Percentiles rank a stretch among this genome's conserved stretches.
phyloP scores from a whole-genome alignment of 2,113 vertebrate genomes.

The Scatophagus argus region DNA sequence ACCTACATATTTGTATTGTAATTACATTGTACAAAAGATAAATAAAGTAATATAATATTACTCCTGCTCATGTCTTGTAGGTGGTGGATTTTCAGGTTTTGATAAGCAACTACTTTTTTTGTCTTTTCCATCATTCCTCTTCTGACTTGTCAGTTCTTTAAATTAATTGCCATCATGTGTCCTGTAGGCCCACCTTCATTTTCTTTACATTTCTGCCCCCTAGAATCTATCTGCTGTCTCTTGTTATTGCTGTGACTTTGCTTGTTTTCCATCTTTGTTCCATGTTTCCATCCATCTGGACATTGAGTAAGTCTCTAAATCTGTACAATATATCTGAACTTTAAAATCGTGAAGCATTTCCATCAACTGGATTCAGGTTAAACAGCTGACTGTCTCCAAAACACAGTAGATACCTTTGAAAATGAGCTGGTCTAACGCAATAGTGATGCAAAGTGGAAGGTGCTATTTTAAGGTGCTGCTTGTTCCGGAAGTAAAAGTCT shows the following conservation, averaged over 20 bases:
- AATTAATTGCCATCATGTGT: not conserved
- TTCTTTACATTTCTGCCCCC: not conserved
- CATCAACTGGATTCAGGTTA: not conserved
- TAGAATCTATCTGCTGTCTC: not conserved
- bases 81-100: slow-evolving; percentile 5
- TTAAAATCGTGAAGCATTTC: not conserved
- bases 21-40: slow-evolving; percentile 90
- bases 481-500: not conserved
- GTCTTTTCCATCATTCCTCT: not conserved
- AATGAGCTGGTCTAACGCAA: not conserved
- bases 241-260: not conserved
- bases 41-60: slow-evolving; percentile 90
- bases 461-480: not conserved
- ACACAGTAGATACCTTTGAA: too few species aligned
- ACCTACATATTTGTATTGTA: slow-evolving; percentile 91
- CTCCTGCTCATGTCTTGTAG: slow-evolving; percentile 37
- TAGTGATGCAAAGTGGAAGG: not conserved
- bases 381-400: not conserved
- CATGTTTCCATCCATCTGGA: not conserved
- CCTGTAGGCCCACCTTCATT: not conserved
- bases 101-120: not conserved
- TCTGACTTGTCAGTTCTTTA: not conserved
- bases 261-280: not conserved
- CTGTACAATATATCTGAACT: not conserved
- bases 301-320: not conserved